Conservation (phyloP, 2,797 vertebrate genomes). For the Girardinus metallicus region DNA sequence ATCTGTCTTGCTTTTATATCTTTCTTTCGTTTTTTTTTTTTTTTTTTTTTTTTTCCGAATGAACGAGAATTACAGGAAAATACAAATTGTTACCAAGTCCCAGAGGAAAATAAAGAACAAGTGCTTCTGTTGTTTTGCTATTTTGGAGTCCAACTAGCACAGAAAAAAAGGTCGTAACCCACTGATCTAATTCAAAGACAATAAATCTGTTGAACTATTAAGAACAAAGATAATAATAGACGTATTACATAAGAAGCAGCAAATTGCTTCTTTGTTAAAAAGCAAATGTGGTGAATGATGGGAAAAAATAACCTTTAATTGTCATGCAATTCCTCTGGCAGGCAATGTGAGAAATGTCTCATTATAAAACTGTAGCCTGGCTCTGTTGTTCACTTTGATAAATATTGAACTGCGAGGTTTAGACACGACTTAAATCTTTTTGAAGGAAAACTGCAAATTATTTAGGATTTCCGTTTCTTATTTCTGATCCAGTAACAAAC, state of each 20-base stretch:
- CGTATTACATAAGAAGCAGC: background rate
- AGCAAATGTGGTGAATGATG: conserved; percentile 23
- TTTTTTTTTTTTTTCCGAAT: conserved; percentile 3
- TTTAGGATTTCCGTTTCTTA: conserved; percentile 56
- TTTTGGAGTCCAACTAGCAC: conserved; percentile 6
- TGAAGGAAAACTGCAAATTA: conserved; percentile 60
- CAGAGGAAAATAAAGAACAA: conserved; percentile 27
- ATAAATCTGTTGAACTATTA: conserved; percentile 16
- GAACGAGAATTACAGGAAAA: conserved; percentile 47
- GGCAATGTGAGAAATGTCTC: conserved; percentile 38
- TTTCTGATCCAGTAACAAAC: conserved; percentile 66
- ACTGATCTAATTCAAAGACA: conserved; percentile 11
- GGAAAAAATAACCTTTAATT: conserved; percentile 39
- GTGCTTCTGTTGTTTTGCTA: conserved; percentile 7
- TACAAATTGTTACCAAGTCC: conserved; percentile 27
- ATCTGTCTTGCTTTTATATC: background rate
- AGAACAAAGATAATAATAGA: background rate
- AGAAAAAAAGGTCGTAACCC: background rate
- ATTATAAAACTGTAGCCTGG: conserved; percentile 53
- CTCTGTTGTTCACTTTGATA: conserved; percentile 50
- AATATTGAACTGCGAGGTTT: conserved; percentile 69
- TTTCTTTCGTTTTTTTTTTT: conserved; percentile 8
- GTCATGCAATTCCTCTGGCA: conserved; percentile 21
- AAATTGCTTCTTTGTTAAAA: conserved; percentile 19
- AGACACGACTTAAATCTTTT: conserved; percentile 54